These are phyloP conservation scores for Sycobia sp. DNA, from an alignment of 1,140 invertebrate genomes.

Conservation along the genomic window DNA sequence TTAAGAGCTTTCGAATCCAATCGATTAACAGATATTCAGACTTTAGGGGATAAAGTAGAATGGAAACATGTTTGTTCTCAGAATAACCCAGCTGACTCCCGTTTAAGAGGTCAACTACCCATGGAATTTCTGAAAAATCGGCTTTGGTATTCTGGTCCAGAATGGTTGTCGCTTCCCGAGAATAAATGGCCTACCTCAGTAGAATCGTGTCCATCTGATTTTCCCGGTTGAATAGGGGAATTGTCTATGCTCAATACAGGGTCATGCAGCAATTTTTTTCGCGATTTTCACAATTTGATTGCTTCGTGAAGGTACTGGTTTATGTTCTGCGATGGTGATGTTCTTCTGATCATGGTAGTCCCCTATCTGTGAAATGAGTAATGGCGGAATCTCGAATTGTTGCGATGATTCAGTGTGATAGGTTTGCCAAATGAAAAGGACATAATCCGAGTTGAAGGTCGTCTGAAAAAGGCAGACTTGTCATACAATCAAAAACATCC, in stretches of 20 bases:
- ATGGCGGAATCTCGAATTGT: too few species aligned
- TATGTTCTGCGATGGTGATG: too few species aligned
- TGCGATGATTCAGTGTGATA: too few species aligned
- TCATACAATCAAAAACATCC: too few species aligned
- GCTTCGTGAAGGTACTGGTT: too few species aligned
- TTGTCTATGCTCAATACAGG: slow-evolving; percentile 21
- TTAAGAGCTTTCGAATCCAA: slow-evolving; percentile 3
- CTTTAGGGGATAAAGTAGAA: slow-evolving; percentile 31
- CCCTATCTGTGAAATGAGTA: too few species aligned
- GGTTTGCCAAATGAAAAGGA: too few species aligned
- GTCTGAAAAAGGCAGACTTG: too few species aligned
- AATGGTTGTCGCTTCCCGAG: neutral
- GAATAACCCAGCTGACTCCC: slow-evolving; percentile 43
- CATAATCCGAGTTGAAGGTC: neutral
- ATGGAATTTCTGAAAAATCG: too few species aligned
- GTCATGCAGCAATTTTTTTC: neutral
- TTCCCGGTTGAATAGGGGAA: slow-evolving; percentile 4
- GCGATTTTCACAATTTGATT: neutral
- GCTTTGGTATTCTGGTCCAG: slow-evolving; percentile 1
- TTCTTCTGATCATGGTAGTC: too few species aligned
- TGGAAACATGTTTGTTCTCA: slow-evolving; percentile 42
- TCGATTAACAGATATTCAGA: slow-evolving; percentile 5
- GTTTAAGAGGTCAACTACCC: slow-evolving; percentile 28
- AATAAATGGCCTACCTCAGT: neutral
- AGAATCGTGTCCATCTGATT: neutral